Percentiles rank a stretch among this genome's conserved stretches.
Conservation (phyloP, 2,888 invertebrate genomes). For the Callyntrura sp. region DNA sequence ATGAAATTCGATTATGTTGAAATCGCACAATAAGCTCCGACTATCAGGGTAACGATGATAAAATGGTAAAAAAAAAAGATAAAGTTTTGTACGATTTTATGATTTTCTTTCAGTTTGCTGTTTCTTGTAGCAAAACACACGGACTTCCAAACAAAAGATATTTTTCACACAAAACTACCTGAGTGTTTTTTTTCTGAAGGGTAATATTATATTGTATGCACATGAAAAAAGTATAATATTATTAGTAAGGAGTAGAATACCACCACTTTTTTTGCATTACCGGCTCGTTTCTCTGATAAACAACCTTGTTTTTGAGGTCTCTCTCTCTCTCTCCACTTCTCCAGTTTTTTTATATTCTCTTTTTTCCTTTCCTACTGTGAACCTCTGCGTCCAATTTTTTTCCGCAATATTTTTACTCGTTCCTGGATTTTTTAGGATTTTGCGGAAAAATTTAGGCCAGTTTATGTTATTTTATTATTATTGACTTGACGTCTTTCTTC, state of each 20-base stretch:
- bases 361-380: background rate
- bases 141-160: background rate
- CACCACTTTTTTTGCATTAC: constrained; percentile 29
- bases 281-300: constrained; percentile 26
- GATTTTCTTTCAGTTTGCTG: constrained; percentile 44
- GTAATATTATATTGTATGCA: background rate
- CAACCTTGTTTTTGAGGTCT: background rate
- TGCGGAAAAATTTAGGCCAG: constrained; percentile 71
- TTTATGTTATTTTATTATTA: constrained; percentile 63
- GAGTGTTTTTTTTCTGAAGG: constrained; percentile 23
- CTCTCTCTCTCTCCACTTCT: constrained; percentile 16
- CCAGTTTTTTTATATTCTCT: constrained; percentile 3
- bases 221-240: background rate
- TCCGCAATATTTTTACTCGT: constrained; percentile 53
- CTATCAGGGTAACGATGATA: constrained; percentile 70
- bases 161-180: constrained; percentile 36
- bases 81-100: constrained; percentile 48
- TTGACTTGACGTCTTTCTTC: constrained; percentile 44
- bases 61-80: constrained; percentile 61
- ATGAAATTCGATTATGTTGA: constrained; percentile 70
- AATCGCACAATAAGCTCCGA: constrained; percentile 73
- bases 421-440: constrained; percentile 51
- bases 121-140: background rate
- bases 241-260: background rate
- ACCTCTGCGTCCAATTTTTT: constrained; percentile 19